phyloP scores from a whole-genome alignment of 2,113 vertebrate genomes.

The Chitala chitala region DNA sequence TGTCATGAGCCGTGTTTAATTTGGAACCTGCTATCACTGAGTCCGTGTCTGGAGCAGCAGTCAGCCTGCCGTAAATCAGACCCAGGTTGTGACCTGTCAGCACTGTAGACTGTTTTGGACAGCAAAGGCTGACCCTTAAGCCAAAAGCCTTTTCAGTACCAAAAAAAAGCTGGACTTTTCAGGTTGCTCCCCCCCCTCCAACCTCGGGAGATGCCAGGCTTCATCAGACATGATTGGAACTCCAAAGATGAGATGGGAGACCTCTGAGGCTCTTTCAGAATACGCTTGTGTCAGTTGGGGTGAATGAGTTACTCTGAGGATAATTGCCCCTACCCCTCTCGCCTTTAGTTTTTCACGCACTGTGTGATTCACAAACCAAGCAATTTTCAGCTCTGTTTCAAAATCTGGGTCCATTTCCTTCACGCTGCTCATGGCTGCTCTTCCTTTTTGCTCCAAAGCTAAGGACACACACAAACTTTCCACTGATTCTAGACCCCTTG shows the following conservation, averaged over 20 bases:
- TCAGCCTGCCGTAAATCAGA: constrained; percentile 66
- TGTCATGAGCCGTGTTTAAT: constrained; percentile 27
- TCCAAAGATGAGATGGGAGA: constrained; percentile 64
- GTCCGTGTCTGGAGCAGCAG: constrained; percentile 27
- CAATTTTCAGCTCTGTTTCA: too few relatives aligned
- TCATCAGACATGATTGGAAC: constrained; percentile 48
- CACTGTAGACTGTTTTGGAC: constrained; percentile 61
- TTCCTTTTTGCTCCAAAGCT: constrained; percentile 24
- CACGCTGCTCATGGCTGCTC: not conserved
- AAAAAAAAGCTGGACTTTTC: constrained; percentile 43
- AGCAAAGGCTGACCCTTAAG: constrained; percentile 47
- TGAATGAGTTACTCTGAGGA: not conserved
- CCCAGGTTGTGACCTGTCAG: constrained; percentile 75
- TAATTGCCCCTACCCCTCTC: not conserved
- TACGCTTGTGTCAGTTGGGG: not conserved
- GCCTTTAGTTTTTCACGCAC: too few relatives aligned
- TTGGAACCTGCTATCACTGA: constrained; percentile 52
- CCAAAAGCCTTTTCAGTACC: constrained; percentile 52
- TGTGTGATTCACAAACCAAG: too few relatives aligned
- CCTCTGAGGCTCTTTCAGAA: constrained; percentile 47
- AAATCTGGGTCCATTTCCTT: too few relatives aligned
- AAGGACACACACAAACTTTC: constrained; percentile 22
- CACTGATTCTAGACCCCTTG: constrained; percentile 10
- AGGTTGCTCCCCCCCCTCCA: not conserved
- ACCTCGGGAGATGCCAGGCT: constrained; percentile 43